These are phyloP conservation scores for Nixonia krombeini DNA, from an alignment of 1,140 invertebrate species.

Conservation along the genomic window DNA sequence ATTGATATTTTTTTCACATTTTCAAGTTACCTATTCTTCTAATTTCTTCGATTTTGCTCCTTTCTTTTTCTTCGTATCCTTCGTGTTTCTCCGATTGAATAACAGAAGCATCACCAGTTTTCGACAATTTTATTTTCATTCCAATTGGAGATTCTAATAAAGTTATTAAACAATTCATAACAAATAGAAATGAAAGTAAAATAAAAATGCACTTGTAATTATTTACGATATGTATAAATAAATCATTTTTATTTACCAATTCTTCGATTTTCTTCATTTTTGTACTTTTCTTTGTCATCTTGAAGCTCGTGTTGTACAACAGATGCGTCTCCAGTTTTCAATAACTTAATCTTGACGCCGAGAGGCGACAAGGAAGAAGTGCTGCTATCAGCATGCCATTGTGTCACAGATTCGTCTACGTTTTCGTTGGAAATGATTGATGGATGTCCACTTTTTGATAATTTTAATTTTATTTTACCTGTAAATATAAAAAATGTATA, in stretches of 20 bases:
- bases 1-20: background rate
- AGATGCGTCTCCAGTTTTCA: constrained; percentile 61
- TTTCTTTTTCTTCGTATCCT: constrained; percentile 26
- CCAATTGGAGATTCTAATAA: constrained; percentile 31
- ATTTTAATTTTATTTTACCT: constrained; percentile 67
- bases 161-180: too few species aligned
- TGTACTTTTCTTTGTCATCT: constrained; percentile 55
- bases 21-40: background rate
- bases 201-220: too few species aligned
- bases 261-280: constrained; percentile 41
- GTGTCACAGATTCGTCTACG: constrained; percentile 46
- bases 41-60: constrained; percentile 22
- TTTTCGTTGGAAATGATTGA: constrained; percentile 68
- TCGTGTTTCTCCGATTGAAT: constrained; percentile 37
- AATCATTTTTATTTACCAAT: constrained; percentile 11
- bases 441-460: constrained; percentile 66
- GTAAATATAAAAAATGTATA: constrained; percentile 7
- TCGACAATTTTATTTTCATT: constrained; percentile 51
- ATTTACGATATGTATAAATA: too few species aligned
- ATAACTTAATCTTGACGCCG: constrained; percentile 68
- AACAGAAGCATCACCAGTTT: constrained; percentile 50
- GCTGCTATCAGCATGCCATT: constrained; percentile 62
- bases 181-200: too few species aligned
- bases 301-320: constrained; percentile 57
- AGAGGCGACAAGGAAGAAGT: constrained; percentile 59